Percentiles rank a stretch among this genome's conserved stretches.
Conservation (phyloP, 1,140 invertebrate species). For the Patella vulgata region DNA sequence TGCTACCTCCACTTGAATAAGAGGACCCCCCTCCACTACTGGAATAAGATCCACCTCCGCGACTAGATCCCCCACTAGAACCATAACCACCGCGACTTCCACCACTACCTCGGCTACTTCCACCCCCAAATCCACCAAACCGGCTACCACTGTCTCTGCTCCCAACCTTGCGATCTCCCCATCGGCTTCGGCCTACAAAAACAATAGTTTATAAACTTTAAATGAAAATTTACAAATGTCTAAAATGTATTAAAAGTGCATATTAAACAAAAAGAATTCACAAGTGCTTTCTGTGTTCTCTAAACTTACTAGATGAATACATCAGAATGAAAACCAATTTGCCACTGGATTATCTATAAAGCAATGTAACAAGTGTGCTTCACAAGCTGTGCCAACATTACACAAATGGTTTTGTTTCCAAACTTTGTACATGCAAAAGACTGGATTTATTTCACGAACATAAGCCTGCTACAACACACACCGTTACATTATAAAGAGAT, state of each 20-base stretch:
- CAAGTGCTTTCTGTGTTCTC: neutral
- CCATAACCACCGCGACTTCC: conserved; percentile 73
- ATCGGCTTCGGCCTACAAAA: conserved; percentile 44
- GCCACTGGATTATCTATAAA: neutral
- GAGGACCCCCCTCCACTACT: neutral
- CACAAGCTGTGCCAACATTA: too few relatives aligned
- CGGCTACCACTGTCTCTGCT: conserved; percentile 17
- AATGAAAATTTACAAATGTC: neutral
- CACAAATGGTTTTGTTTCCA: too few relatives aligned
- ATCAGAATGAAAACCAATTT: neutral
- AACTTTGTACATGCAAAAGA: too few relatives aligned
- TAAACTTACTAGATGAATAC: neutral
- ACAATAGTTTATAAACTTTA: neutral
- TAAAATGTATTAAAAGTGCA: neutral
- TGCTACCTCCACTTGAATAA: neutral
- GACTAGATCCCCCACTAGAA: neutral
- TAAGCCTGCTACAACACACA: too few relatives aligned
- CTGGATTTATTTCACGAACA: too few relatives aligned
- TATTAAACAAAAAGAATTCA: neutral
- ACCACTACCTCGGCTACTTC: conserved; percentile 77
- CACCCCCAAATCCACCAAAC: conserved; percentile 24
- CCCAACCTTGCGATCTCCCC: conserved; percentile 57
- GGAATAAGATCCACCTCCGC: neutral
- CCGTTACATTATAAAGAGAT: too few relatives aligned
- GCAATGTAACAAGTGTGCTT: neutral